Base-by-base conservation (phyloP, 1,140 invertebrate genomes). In the Metaphire vulgaris region DNA sequence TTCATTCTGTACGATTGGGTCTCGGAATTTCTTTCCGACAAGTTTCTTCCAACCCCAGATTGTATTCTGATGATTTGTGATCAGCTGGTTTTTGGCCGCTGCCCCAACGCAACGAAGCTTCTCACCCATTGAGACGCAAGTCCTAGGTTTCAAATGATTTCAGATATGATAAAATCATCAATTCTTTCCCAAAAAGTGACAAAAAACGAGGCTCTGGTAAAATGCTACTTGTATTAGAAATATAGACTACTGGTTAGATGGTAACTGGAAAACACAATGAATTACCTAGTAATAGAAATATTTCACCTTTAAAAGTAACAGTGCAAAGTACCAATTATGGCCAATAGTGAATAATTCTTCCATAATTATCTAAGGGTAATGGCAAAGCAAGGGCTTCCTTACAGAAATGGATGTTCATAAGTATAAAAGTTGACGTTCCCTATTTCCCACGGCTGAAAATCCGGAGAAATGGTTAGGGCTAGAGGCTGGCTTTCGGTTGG, bases 51-150 rank as follows among this genome's bases (percentile, higher is more conserved):
- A 96, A 72, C 92, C 92, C 88, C 91, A 91, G 72, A 99, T 90
- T 75, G 97, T 99, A 84, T 98, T 99, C 85, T 95, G 96, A 89
- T 97, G 91, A 84, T 99, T 99, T 79, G 95, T 98, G 16, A 97
- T 91, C 87, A 93, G 91, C 84, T 98, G 95, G 84, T 97, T 97
- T 86, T 97, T 98, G 32, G 97, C 97, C 66, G 95, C 93, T 28
- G 96, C 94, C 56, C 97, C 97, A 82, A 99, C 89, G 80, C 94
- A 92, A 80, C 97, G 90, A 81, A 92, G 95, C 83, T 93, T 95
- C 64, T 91, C 91, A 83, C 92, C 93, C 86, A 99, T 97, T 32
- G 96, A 95, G 21, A 99, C 93, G 88, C 90, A 98, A 88, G 96
- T 92, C 88, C 96, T 98, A 87, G 34, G 56, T 75, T 33, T 30